A percentile compares a stretch with the other conserved stretches of the same genome.
Conservation (phyloP, 2,113 vertebrate species). For the Daubentonia madagascariensis region DNA sequence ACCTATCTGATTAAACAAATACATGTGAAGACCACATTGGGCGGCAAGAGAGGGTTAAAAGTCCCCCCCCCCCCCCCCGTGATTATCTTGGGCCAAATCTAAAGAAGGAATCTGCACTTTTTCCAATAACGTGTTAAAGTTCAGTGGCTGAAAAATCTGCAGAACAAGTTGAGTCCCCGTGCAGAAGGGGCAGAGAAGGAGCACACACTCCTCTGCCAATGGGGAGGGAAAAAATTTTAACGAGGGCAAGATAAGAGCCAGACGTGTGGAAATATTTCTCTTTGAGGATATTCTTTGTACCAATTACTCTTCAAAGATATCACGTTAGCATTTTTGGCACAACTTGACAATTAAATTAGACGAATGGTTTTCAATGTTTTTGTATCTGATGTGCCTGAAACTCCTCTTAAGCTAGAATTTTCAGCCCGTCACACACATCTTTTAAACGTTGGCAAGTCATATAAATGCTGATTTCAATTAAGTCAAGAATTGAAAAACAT, state of each 20-base stretch:
- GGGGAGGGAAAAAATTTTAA: constrained; percentile 74
- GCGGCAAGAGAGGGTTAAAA: constrained; percentile 79
- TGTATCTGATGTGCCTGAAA: constrained; percentile 76
- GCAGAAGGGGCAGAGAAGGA: constrained; percentile 6
- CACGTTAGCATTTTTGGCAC: constrained; percentile 82
- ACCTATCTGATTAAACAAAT: constrained; percentile 69
- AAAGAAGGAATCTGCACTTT: constrained; percentile 87
- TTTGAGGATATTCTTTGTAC: constrained; percentile 85
- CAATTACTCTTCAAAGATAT: constrained; percentile 86
- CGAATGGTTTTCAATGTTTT: constrained; percentile 82
- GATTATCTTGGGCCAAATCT: constrained; percentile 86
- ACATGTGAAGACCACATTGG: constrained; percentile 68
- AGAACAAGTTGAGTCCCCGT: constrained; percentile 68
- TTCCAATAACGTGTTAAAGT: constrained; percentile 83
- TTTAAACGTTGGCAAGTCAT: constrained; percentile 74
- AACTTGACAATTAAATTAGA: constrained; percentile 85
- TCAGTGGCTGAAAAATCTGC: constrained; percentile 77
- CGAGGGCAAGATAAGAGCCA: constrained; percentile 83
- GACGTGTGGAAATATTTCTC: constrained; percentile 84
- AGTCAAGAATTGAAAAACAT: constrained; percentile 76
- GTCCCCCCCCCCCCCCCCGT: constrained; percentile 75
- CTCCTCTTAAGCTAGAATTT: constrained; percentile 73
- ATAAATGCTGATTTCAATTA: constrained; percentile 79
- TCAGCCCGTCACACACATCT: constrained; percentile 71
- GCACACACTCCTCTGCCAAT: constrained; percentile 48